phyloP scores from a whole-genome alignment of 2,797 vertebrate species.

The Acomys russatus region DNA sequence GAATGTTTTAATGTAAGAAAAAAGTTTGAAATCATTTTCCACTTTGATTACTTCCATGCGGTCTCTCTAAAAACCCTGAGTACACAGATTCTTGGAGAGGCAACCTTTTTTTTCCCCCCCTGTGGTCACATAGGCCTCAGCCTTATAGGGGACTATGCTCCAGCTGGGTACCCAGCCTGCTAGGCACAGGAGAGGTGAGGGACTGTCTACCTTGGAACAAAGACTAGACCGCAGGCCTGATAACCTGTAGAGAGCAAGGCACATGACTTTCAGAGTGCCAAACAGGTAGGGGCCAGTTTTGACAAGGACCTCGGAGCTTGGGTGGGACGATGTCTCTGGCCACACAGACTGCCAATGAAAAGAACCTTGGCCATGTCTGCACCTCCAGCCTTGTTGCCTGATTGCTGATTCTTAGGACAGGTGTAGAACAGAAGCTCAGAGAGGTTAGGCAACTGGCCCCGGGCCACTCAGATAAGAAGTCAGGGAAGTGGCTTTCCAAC shows the following conservation, averaged over 20 bases:
- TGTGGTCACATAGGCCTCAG: neutral
- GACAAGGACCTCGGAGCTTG: neutral
- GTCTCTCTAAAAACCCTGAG: neutral
- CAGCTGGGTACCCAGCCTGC: neutral
- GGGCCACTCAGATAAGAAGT: fast-evolving
- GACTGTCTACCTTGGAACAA: neutral
- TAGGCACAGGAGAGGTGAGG: fast-evolving
- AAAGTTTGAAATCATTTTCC: neutral
- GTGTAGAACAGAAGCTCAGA: neutral
- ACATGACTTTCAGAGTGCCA: neutral
- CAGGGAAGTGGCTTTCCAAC: neutral
- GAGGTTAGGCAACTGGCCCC: neutral
- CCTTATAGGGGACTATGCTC: no score
- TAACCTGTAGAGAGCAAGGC: neutral
- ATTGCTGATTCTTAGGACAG: neutral
- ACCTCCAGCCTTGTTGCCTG: no score
- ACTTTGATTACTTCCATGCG: neutral
- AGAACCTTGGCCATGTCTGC: fast-evolving
- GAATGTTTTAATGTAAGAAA: slow-evolving; percentile 44
- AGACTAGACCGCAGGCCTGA: neutral
- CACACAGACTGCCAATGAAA: fast-evolving
- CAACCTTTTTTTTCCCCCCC: no score
- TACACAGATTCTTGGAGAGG: neutral
- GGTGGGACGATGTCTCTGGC: fast-evolving
- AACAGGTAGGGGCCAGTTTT: neutral